phyloP scores from a whole-genome alignment of 2,113 vertebrate genomes.

The Corythornis vintsioides region DNA sequence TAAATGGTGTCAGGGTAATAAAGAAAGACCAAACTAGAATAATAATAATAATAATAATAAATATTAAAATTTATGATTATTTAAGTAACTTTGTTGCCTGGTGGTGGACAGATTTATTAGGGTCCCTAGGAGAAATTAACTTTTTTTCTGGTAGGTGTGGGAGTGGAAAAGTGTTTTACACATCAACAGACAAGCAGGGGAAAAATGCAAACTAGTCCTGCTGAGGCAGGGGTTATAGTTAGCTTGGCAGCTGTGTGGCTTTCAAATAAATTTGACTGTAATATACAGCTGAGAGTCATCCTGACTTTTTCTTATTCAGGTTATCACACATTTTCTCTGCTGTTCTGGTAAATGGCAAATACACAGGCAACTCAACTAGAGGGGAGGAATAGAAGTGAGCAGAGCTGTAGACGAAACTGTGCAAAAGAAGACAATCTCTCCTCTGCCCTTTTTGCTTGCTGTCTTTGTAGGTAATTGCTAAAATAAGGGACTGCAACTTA shows the following conservation, averaged over 20 bases:
- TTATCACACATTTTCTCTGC: not conserved
- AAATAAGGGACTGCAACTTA: not conserved
- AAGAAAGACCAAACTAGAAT: not conserved
- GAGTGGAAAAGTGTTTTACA: not conserved
- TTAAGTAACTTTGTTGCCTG: not conserved
- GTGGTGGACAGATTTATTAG: not conserved
- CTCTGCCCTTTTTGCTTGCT: not conserved
- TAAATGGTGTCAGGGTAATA: not conserved
- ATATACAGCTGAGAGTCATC: not conserved
- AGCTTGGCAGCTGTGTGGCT: not conserved
- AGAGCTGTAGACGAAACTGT: not conserved
- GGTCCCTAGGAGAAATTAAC: not conserved
- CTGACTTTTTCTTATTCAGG: not conserved
- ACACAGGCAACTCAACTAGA: not conserved
- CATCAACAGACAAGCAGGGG: not conserved
- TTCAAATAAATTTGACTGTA: not conserved
- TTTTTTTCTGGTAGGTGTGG: not conserved
- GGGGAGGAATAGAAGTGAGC: not conserved
- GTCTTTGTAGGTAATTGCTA: not conserved
- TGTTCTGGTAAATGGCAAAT: not conserved
- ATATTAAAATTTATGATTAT: not conserved
- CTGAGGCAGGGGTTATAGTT: not conserved
- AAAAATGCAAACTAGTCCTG: not conserved
- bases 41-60: not conserved
- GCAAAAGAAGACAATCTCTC: not conserved